These are phyloP conservation scores for Magallana ariakensis DNA, from an alignment of 1,140 invertebrate genomes.

Conservation along the genomic window DNA sequence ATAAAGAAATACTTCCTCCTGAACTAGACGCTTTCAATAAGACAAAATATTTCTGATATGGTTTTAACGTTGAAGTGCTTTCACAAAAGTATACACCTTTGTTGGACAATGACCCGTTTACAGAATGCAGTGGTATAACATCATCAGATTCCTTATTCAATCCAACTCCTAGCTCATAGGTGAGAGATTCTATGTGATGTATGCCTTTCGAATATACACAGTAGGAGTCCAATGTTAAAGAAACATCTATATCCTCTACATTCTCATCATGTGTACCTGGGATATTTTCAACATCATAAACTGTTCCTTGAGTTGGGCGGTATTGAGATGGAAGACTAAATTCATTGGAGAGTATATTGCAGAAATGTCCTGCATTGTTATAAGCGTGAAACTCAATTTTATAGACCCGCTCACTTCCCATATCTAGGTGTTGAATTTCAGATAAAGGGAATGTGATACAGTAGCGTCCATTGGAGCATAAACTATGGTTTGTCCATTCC, in stretches of 20 bases:
- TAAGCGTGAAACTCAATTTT: neutral
- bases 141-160: neutral
- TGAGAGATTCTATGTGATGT: neutral
- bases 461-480: neutral
- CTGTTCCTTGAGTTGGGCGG: neutral
- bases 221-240: neutral
- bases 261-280: neutral
- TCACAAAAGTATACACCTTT: neutral
- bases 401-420: neutral
- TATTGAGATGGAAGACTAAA: neutral
- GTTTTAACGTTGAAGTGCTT: neutral
- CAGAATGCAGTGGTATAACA: neutral
- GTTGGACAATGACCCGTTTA: neutral
- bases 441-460: neutral
- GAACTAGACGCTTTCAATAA: slow-evolving; percentile 32
- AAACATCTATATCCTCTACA: neutral
- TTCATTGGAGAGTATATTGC: neutral
- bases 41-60: slow-evolving; percentile 9
- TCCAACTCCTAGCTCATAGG: neutral
- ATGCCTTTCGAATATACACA: neutral
- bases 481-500: neutral
- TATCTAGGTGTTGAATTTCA: neutral
- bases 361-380: neutral
- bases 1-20: neutral
- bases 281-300: neutral